A percentile compares a stretch with the other conserved stretches of the same genome.
These are phyloP conservation scores for Plecturocebus donacophilus DNA, from an alignment of 2,113 vertebrate species.

Conservation along the genomic window DNA sequence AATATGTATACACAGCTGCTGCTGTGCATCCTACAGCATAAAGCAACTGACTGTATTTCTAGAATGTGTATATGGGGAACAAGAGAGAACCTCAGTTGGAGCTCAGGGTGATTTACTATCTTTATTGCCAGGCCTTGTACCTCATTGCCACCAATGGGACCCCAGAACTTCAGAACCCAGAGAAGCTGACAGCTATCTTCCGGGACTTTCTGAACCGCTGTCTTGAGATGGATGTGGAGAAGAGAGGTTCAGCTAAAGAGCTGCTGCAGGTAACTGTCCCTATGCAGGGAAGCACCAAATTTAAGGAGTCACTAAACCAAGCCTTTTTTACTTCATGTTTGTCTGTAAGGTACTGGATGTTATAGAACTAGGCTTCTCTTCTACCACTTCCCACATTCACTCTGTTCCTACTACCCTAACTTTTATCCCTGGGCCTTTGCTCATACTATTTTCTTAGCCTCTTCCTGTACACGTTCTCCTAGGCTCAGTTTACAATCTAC, in stretches of 20 bases:
- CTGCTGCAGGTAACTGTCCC: slow-evolving; percentile 90
- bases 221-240: slow-evolving; percentile 99
- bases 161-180: slow-evolving; percentile 97
- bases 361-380: background rate
- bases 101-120: slow-evolving; percentile 17
- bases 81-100: background rate
- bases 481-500: background rate
- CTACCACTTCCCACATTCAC: background rate
- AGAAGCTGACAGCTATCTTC: slow-evolving; percentile 94
- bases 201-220: slow-evolving; percentile 96
- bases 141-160: slow-evolving; percentile 98
- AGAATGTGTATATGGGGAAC: background rate
- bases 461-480: background rate
- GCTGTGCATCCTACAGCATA: background rate
- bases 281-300: background rate
- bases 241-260: slow-evolving; percentile 96
- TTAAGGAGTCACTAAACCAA: background rate
- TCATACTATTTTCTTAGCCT: background rate
- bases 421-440: background rate
- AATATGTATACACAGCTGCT: background rate
- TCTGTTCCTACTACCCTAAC: background rate
- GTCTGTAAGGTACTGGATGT: background rate
- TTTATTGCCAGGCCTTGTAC: slow-evolving; percentile 92
- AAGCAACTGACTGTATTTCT: background rate
- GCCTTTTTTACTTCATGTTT: background rate